These are phyloP conservation scores for Gobio gobio DNA, from an alignment of 2,113 vertebrate species.

Conservation along the genomic window DNA sequence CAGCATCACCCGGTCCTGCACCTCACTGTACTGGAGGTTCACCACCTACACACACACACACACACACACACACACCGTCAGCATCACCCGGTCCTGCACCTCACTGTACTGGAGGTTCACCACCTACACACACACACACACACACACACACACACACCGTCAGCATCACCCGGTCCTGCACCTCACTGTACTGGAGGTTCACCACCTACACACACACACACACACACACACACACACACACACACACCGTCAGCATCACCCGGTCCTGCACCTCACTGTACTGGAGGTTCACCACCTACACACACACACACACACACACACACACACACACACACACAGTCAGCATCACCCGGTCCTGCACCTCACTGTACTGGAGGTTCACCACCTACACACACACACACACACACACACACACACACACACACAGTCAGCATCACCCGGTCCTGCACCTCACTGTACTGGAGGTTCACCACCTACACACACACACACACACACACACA, in stretches of 20 bases:
- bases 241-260: constrained; percentile 98
- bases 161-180: constrained; percentile 98
- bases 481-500: neutral
- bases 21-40: constrained; percentile 97
- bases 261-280: constrained; percentile 98
- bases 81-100: constrained; percentile 98
- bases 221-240: too few relatives aligned
- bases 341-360: constrained; percentile 98
- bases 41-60: constrained; percentile 83
- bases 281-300: constrained; percentile 96
- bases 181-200: constrained; percentile 97
- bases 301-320: neutral
- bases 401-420: too few relatives aligned
- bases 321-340: too few relatives aligned
- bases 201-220: constrained; percentile 83
- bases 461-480: constrained; percentile 94
- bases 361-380: constrained; percentile 97
- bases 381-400: constrained; percentile 83
- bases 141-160: too few relatives aligned
- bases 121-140: constrained; percentile 77
- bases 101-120: constrained; percentile 98
- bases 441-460: constrained; percentile 98
- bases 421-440: constrained; percentile 98
- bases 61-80: constrained; percentile 81
- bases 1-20: constrained; percentile 98